Evolutionary conservation across 2,113 vertebrate species (phyloP).

Genomic region (Misgurnus mizolepis): DNA sequence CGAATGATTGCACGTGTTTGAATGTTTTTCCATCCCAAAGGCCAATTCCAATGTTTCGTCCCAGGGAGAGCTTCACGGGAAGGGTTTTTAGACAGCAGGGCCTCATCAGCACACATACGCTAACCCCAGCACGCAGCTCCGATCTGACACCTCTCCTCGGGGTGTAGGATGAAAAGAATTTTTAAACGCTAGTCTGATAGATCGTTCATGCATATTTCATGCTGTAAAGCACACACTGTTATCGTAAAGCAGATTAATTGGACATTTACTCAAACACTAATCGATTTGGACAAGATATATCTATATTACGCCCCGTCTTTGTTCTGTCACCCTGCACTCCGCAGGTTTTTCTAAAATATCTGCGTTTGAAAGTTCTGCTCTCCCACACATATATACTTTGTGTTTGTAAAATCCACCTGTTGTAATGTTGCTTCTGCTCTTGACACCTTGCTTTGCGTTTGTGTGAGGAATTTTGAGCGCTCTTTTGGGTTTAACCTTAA

Average conservation of each 20-base stretch:
- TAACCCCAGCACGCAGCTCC: constrained; percentile 15
- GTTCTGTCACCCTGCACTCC: constrained; percentile 4
- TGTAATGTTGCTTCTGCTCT: background rate
- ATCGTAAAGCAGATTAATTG: constrained; percentile 69
- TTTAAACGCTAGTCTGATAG: constrained; percentile 66
- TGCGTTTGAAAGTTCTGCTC: background rate
- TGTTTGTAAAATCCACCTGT: background rate
- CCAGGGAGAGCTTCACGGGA: constrained; percentile 54
- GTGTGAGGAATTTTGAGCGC: background rate
- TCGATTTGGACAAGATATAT: constrained; percentile 63
- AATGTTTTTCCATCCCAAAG: constrained; percentile 18
- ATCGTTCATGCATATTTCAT: constrained; percentile 73
- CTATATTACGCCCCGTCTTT: constrained; percentile 44
- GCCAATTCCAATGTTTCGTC: constrained; percentile 41
- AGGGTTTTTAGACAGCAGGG: constrained; percentile 53
- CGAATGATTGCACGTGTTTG: constrained; percentile 14
- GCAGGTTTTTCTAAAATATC: background rate
- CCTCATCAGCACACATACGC: constrained; percentile 32
- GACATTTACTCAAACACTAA: constrained; percentile 71
- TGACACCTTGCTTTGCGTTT: background rate
- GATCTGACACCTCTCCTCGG: constrained; percentile 61
- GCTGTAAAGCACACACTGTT: constrained; percentile 58
- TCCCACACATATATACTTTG: background rate
- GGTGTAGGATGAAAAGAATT: constrained; percentile 65
- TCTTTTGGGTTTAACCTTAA: constrained; percentile 17